Percentiles rank a stretch among this genome's conserved stretches.
Evolutionary conservation across 1,140 invertebrate species (phyloP).

Genomic region (Bombus soroeensis): DNA sequence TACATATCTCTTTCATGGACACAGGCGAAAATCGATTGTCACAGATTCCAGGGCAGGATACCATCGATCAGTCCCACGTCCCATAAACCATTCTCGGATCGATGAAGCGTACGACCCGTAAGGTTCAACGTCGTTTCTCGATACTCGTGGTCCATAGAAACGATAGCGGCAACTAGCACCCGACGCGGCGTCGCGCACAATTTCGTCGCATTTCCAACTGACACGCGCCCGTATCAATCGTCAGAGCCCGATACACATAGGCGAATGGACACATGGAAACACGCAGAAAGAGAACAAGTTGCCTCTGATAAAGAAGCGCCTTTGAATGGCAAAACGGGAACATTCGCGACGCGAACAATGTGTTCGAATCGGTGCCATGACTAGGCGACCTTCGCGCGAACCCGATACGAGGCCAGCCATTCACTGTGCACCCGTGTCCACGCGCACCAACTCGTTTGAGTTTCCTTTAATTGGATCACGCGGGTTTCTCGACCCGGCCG

Average conservation of each 20-base stretch:
- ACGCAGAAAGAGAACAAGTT: not conserved
- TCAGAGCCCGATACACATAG: not conserved
- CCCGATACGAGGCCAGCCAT: constrained; percentile 42
- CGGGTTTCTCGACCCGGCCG: constrained; percentile 11
- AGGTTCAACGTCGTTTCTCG: constrained; percentile 40
- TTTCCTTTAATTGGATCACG: constrained; percentile 39
- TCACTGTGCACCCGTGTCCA: not conserved
- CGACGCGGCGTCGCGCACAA: not conserved
- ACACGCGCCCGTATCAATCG: constrained; percentile 16
- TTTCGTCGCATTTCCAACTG: constrained; percentile 34
- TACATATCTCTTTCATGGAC: not conserved
- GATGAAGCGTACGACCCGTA: constrained; percentile 11
- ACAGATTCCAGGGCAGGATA: constrained; percentile 1
- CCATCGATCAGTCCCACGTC: constrained; percentile 57
- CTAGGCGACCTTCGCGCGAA: constrained; percentile 44
- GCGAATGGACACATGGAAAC: not conserved
- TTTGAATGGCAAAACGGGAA: constrained; percentile 19
- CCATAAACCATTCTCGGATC: constrained; percentile 57
- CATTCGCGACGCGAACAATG: constrained; percentile 17
- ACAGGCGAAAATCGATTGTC: not conserved
- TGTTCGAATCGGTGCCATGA: constrained; percentile 24
- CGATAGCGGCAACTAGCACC: constrained; percentile 26
- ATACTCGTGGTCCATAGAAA: constrained; percentile 32
- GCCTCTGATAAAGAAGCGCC: constrained; percentile 8
- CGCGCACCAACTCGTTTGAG: not conserved